phyloP scores from a whole-genome alignment of 2,888 invertebrate species.

The Sialis lutaria region DNA sequence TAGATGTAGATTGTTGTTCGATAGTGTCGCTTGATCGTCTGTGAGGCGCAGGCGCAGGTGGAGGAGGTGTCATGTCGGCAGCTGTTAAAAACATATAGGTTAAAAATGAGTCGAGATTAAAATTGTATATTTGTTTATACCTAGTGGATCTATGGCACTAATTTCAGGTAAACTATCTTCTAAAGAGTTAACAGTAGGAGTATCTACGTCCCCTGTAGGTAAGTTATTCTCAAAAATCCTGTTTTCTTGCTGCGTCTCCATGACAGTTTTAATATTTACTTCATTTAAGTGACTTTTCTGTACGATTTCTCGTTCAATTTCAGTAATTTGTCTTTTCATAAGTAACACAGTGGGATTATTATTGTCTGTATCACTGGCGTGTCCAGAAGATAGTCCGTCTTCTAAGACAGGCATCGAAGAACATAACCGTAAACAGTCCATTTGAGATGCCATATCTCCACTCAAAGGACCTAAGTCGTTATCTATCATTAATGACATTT shows the following conservation, averaged over 20 bases:
- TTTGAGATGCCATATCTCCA: slow-evolving; percentile 39
- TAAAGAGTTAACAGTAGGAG: slow-evolving; percentile 1
- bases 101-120: not conserved
- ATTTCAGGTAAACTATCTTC: slow-evolving; percentile 3
- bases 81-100: not conserved
- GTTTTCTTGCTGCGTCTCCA: not conserved
- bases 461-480: slow-evolving; percentile 34
- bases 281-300: slow-evolving; percentile 33
- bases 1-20: not conserved
- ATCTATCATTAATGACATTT: slow-evolving; percentile 62
- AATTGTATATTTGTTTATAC: not conserved
- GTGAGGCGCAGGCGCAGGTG: slow-evolving; percentile 60
- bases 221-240: not conserved
- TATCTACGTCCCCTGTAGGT: not conserved
- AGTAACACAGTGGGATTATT: slow-evolving; percentile 57
- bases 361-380: slow-evolving; percentile 83
- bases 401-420: slow-evolving; percentile 82
- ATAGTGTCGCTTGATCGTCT: slow-evolving; percentile 25
- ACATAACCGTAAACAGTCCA: slow-evolving; percentile 47
- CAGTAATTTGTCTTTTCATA: slow-evolving; percentile 50
- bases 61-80: slow-evolving; percentile 44
- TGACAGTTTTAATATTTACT: slow-evolving; percentile 4
- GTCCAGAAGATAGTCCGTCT: slow-evolving; percentile 86
- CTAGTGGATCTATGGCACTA: slow-evolving; percentile 1
- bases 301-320: slow-evolving; percentile 53